Evolutionary conservation across 37 sponge, comb jelly and placozoan genomes (phyloP), one percentile per base, ranked within the genome.

Genomic region (Hormiphora californensis): DNA sequence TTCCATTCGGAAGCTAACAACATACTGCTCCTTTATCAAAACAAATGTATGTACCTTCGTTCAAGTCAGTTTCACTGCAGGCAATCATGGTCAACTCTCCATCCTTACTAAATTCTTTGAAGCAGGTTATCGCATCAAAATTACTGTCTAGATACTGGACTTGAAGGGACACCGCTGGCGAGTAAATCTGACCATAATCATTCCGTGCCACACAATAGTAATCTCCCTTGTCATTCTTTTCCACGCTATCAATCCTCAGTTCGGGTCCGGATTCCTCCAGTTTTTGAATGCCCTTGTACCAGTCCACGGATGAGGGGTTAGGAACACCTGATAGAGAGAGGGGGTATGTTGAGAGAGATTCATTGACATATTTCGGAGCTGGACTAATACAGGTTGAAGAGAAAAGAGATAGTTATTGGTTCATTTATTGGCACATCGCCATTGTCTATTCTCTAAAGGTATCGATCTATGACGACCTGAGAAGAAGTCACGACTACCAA

Each of bases 171-270:
- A 73, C 81, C 17, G 21, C 17, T 1, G 81, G 81, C 1, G 81
- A 73, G 81, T 73, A 73, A 28, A 73, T 73, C 61, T 19, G 27
- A 57, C 61, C 81, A 17, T 40, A 73, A 28, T 37, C 38, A 36
- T 73, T 73, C 25, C 19, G 21, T 28, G 81, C 81, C 5, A 73
- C 81, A 41, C 81, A 73, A 28, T 73, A 73, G 46, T 73, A 73
- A 36, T 73, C 81, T 33, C 81, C 81, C 43, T 73, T 73, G 23
- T 41, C 46, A n/a, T 27, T 28, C 44, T 73, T 73, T 7, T 27
- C 25, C 17, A 73, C 46, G 15, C 46, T 27, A 3, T 7, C 17
- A 3, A 73, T 73, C 28, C 28, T 73, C 7, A 73, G 81, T 43
- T 15, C 0, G 23, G 41, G 3, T 19, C 23, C 23, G 1, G 46